Evolutionary conservation across 2,888 invertebrate genomes (phyloP).

Genomic region (Lamproptera curius): DNA sequence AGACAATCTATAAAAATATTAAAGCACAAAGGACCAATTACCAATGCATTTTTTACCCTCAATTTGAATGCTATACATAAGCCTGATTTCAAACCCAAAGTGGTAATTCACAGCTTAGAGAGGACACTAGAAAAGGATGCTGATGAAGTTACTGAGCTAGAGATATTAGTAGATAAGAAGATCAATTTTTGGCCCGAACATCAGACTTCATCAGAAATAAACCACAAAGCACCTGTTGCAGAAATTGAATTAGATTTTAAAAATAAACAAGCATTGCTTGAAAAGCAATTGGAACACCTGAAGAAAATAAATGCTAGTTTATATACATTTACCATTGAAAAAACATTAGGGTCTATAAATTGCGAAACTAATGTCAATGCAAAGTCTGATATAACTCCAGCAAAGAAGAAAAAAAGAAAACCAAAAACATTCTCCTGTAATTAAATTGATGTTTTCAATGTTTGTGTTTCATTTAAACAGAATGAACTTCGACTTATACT

Average conservation of each 20-base stretch:
- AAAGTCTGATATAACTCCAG: slow-evolving; percentile 1
- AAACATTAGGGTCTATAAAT: slow-evolving; percentile 53
- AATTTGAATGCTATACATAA: slow-evolving; percentile 79
- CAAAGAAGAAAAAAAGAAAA: slow-evolving; percentile 24
- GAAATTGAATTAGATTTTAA: slow-evolving; percentile 44
- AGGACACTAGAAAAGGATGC: slow-evolving; percentile 78
- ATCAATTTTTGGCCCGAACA: slow-evolving; percentile 53
- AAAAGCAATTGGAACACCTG: slow-evolving; percentile 72
- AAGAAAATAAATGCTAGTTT: slow-evolving; percentile 79
- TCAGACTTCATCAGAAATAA: slow-evolving; percentile 25
- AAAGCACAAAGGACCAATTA: slow-evolving; percentile 85
- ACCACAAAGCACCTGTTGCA: slow-evolving; percentile 32
- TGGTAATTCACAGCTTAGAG: slow-evolving; percentile 80
- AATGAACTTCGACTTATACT: too few species aligned
- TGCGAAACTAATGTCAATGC: slow-evolving; percentile 22
- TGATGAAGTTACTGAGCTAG: slow-evolving; percentile 64
- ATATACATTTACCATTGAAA: slow-evolving; percentile 73
- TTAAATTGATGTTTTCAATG: neutral
- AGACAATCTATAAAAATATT: slow-evolving; percentile 84
- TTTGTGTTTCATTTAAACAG: neutral
- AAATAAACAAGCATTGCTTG: slow-evolving; percentile 47
- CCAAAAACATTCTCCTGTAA: slow-evolving; percentile 17
- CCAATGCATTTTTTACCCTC: slow-evolving; percentile 82
- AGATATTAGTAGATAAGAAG: slow-evolving; percentile 55
- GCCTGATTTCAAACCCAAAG: slow-evolving; percentile 75